A percentile compares a stretch with the other conserved stretches of the same genome.
These are phyloP conservation scores for Gymnoscopelus microlampas DNA, from an alignment of 2,797 vertebrate species.

Conservation along the genomic window DNA sequence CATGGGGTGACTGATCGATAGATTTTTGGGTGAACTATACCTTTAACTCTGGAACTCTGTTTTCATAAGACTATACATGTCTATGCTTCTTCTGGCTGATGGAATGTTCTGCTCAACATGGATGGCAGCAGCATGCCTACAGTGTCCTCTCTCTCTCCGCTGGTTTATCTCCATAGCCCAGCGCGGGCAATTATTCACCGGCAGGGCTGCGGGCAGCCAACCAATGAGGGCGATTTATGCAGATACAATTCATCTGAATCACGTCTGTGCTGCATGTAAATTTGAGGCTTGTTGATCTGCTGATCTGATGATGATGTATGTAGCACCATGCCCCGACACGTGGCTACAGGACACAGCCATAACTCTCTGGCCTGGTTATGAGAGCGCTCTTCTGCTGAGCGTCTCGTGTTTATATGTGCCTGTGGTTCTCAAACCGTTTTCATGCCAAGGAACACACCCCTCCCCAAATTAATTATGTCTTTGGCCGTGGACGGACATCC, in stretches of 20 bases:
- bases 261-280: conserved; percentile 55
- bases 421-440: too few species aligned
- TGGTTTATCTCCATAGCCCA: conserved; percentile 41
- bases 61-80: too few species aligned
- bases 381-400: conserved; percentile 1
- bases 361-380: conserved; percentile 62
- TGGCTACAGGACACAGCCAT: conserved; percentile 56
- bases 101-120: conserved; percentile 2
- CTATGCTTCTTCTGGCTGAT: too few species aligned
- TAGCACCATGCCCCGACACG: conserved; percentile 33
- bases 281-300: conserved; percentile 68
- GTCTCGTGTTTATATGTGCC: too few species aligned
- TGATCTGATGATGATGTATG: conserved; percentile 64
- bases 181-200: conserved; percentile 68
- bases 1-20: too few species aligned
- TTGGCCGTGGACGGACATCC: too few species aligned
- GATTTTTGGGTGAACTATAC: too few species aligned
- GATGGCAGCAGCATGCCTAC: conserved; percentile 27
- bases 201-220: conserved; percentile 58
- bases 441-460: too few species aligned
- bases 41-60: too few species aligned
- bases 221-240: conserved; percentile 76
- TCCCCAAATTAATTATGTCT: too few species aligned
- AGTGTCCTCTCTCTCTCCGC: conserved; percentile 44
- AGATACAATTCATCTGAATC: conserved; percentile 68